Percentiles rank a stretch among this genome's conserved stretches.
Conservation (phyloP, 1,140 invertebrate species). For the Leptinotarsa lineolata region DNA sequence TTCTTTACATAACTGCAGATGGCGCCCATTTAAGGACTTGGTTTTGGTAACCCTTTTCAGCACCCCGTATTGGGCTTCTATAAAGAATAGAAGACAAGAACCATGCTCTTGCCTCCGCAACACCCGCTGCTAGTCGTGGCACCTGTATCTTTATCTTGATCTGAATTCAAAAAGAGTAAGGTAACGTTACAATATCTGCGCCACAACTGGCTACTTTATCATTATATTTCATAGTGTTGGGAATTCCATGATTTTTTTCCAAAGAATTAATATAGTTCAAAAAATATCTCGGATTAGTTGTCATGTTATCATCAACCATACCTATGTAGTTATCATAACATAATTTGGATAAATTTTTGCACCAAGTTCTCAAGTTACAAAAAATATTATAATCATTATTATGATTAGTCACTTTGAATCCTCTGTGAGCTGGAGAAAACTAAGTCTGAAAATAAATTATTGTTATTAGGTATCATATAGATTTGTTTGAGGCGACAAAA, state of each 20-base stretch:
- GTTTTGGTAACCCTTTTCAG: too few relatives aligned
- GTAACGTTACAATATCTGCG: not conserved
- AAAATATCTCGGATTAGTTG: too few relatives aligned
- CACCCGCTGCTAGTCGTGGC: too few relatives aligned
- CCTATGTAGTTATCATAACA: slow-evolving; percentile 14
- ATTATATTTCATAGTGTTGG: not conserved
- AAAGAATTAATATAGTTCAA: too few relatives aligned
- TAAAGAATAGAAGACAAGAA: too few relatives aligned
- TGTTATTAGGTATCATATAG: slow-evolving; percentile 8
- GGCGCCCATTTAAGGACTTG: too few relatives aligned
- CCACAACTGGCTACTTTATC: not conserved
- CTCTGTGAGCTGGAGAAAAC: slow-evolving; percentile 2
- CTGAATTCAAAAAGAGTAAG: too few relatives aligned
- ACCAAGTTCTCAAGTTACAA: slow-evolving; percentile 6
- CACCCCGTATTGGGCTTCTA: too few relatives aligned
- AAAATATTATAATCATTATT: too few relatives aligned
- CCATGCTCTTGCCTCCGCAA: too few relatives aligned
- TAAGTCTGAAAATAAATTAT: slow-evolving; percentile 4
- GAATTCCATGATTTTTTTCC: not conserved
- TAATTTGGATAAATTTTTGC: slow-evolving; percentile 13
- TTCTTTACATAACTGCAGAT: too few relatives aligned
- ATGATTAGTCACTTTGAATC: slow-evolving; percentile 1
- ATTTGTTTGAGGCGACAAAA: slow-evolving; percentile 7
- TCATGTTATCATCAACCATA: not conserved
- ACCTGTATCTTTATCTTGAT: too few relatives aligned